Evolutionary conservation across 2,888 invertebrate genomes (phyloP).

Genomic region (Panzeria rudis): DNA sequence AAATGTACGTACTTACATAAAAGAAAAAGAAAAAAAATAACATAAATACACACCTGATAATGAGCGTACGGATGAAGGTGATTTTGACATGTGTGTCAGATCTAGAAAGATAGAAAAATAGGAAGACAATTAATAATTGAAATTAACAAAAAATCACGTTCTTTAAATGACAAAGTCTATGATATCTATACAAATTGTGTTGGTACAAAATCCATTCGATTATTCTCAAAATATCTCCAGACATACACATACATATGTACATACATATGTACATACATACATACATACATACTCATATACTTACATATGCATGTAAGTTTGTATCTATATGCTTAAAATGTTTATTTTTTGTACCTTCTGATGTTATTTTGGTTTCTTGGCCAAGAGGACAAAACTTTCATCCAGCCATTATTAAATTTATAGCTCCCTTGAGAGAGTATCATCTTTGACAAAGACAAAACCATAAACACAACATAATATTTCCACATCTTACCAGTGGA

Average conservation of each 20-base stretch:
- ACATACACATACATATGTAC: not conserved
- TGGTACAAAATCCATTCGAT: not conserved
- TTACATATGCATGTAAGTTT: not conserved
- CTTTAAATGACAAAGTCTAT: not conserved
- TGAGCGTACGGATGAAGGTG: slow-evolving; percentile 82
- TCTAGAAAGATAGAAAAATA: slow-evolving; percentile 51
- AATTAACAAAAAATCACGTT: slow-evolving; percentile 56
- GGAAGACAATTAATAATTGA: slow-evolving; percentile 38
- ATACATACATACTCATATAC: not conserved
- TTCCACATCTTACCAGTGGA: slow-evolving; percentile 53
- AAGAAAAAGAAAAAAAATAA: slow-evolving; percentile 7
- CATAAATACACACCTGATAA: slow-evolving; percentile 80
- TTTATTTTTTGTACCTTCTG: slow-evolving; percentile 3
- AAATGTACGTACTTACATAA: not conserved
- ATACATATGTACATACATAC: not conserved
- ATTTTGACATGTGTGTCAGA: slow-evolving; percentile 82
- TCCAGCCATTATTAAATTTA: slow-evolving; percentile 79
- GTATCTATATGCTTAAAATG: not conserved
- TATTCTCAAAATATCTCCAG: slow-evolving; percentile 6
- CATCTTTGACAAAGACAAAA: slow-evolving; percentile 76
- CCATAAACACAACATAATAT: slow-evolving; percentile 72
- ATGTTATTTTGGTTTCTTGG: slow-evolving; percentile 28
- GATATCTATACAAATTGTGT: slow-evolving; percentile 1
- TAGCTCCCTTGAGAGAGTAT: slow-evolving; percentile 81
- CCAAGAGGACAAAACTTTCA: slow-evolving; percentile 29